Conservation (phyloP, 2,888 invertebrate species). For the Dicyrtoma fusca region DNA sequence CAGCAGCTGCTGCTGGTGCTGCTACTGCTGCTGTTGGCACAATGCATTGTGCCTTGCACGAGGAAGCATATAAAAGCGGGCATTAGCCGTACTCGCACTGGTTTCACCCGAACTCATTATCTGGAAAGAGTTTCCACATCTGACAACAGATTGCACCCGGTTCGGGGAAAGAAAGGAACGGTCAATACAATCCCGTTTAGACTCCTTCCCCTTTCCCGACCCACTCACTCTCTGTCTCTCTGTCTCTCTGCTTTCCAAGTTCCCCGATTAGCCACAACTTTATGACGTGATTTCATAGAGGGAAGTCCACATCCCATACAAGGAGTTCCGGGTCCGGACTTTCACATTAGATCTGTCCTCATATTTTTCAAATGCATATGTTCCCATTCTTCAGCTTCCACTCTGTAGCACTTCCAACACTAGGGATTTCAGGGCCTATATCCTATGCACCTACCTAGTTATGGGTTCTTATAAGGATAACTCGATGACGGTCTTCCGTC, state of each 20-base stretch:
- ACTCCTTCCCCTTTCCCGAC: background rate
- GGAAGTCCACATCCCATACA: constrained; percentile 15
- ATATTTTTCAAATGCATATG: background rate
- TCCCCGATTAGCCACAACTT: constrained; percentile 19
- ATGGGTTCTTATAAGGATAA: too few relatives aligned
- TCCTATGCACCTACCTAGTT: too few relatives aligned
- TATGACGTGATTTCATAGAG: constrained; percentile 29
- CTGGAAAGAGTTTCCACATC: constrained; percentile 12
- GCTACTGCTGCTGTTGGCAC: too few relatives aligned
- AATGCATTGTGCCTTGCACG: too few relatives aligned
- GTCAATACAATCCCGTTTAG: constrained; percentile 3
- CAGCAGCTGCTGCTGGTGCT: too few relatives aligned
- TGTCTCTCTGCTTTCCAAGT: too few relatives aligned
- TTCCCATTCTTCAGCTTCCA: background rate
- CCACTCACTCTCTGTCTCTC: background rate
- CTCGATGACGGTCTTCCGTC: too few relatives aligned
- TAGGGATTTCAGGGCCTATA: too few relatives aligned
- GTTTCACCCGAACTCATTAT: constrained; percentile 2
- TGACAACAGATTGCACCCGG: constrained; percentile 35
- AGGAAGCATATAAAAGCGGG: background rate
- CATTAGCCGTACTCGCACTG: background rate
- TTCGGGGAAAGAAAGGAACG: constrained; percentile 23
- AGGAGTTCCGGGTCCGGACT: background rate
- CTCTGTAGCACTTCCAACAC: too few relatives aligned
- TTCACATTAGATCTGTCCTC: too few relatives aligned